Conservation (phyloP, 37 sponge, comb jelly and placozoan species). For the Ephydatia muelleri region DNA sequence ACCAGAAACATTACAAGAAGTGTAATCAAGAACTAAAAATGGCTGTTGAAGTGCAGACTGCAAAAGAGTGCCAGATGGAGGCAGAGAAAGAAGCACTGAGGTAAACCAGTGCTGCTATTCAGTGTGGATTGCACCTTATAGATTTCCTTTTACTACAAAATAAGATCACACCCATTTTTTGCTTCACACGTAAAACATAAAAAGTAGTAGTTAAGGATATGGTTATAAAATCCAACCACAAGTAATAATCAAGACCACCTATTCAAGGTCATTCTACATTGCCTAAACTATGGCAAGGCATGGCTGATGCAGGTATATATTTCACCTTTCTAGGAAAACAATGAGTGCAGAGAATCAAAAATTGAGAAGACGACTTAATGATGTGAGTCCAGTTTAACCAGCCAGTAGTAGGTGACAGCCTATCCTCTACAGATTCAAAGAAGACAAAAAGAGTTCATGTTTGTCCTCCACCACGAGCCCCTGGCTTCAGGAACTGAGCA, state of each 20-base stretch:
- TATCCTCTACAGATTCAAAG: constrained; percentile 20
- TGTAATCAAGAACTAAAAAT: constrained; percentile 10
- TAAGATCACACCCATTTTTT: neutral
- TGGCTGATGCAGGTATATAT: too few species aligned
- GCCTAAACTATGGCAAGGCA: too few species aligned
- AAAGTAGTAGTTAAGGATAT: too few species aligned
- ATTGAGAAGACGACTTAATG: constrained; percentile 9
- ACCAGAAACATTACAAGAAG: constrained; percentile 47
- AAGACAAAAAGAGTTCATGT: constrained; percentile 33
- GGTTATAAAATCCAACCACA: too few species aligned
- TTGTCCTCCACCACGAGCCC: constrained; percentile 20
- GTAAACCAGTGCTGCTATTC: constrained; percentile 13
- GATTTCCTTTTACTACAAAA: neutral
- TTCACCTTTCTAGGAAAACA: constrained; percentile 18
- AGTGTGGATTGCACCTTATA: neutral
- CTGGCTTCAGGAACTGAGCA: neutral
- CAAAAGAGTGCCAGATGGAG: constrained; percentile 8
- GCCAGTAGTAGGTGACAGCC: neutral
- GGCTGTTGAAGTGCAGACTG: constrained; percentile 16
- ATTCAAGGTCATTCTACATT: neutral
- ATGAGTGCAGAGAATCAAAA: constrained; percentile 37
- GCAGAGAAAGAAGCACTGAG: constrained; percentile 29
- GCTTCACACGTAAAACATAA: neutral
- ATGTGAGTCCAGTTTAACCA: constrained; percentile 4
- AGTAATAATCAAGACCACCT: neutral